A percentile compares a stretch with the other conserved stretches of the same genome.
These are phyloP conservation scores for Willisornis vidua DNA, from an alignment of 2,113 vertebrate species.

Conservation along the genomic window DNA sequence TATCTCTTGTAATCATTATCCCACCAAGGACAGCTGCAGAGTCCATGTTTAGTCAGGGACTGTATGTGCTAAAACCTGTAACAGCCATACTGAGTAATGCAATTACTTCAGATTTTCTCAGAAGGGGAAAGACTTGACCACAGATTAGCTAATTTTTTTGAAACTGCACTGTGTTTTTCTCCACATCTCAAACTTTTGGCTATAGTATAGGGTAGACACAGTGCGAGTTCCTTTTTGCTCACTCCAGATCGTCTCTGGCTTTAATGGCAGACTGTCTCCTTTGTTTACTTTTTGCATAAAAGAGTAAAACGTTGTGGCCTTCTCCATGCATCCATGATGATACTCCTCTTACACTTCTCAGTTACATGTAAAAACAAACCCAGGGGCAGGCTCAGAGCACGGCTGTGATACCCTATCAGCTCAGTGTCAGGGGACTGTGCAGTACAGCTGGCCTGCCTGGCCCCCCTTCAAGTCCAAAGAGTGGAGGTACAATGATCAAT, in stretches of 20 bases:
- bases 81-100: not conserved
- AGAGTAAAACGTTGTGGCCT: not conserved
- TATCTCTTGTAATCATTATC: constrained; percentile 38
- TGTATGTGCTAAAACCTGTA: not conserved
- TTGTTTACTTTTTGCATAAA: not conserved
- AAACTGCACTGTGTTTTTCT: not conserved
- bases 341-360: not conserved
- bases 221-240: not conserved
- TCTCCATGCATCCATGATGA: not conserved
- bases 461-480: not conserved
- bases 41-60: constrained; percentile 16
- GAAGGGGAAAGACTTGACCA: not conserved
- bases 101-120: not conserved
- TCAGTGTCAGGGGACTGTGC: not conserved
- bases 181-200: not conserved
- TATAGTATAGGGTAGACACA: not conserved
- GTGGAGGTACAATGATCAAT: not conserved
- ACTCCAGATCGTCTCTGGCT: not conserved
- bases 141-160: not conserved
- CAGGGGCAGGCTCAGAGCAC: not conserved
- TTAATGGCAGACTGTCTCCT: not conserved
- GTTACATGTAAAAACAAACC: not conserved
- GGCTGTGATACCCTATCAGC: not conserved
- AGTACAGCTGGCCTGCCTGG: not conserved
- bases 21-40: constrained; percentile 24